Conservation (phyloP, 2,797 vertebrate genomes). For the Dryobates pubescens region DNA sequence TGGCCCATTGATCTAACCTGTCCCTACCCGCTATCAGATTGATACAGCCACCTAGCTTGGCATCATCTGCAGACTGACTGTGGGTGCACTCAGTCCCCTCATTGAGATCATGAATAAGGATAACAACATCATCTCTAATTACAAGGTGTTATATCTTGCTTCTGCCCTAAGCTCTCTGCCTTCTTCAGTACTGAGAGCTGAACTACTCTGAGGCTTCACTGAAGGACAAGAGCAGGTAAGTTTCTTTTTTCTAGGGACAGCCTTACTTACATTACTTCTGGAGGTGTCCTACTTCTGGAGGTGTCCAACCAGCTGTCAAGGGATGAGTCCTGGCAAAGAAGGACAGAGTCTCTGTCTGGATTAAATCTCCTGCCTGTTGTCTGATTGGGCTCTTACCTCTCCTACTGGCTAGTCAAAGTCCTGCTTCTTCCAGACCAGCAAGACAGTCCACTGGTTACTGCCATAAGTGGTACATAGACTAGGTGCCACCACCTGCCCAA, state of each 20-base stretch:
- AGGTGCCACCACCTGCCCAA: background rate
- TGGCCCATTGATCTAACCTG: too few species aligned
- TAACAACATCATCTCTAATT: background rate
- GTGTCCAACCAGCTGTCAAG: background rate
- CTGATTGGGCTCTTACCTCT: background rate
- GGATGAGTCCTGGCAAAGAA: background rate
- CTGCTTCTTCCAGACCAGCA: background rate
- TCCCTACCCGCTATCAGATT: too few species aligned
- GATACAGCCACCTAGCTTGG: too few species aligned
- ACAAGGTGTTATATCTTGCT: rapidly evolving
- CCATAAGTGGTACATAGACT: rapidly evolving
- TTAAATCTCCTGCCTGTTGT: rapidly evolving
- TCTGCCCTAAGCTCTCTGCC: background rate
- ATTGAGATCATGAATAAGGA: too few species aligned
- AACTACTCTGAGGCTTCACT: background rate
- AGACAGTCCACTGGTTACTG: background rate
- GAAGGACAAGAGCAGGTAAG: background rate
- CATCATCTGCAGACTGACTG: too few species aligned
- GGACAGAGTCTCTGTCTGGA: rapidly evolving
- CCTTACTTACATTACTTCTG: background rate
- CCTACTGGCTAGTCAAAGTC: rapidly evolving
- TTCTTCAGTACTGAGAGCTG: rapidly evolving
- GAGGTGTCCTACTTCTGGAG: background rate
- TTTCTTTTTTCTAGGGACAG: background rate
- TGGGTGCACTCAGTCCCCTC: too few species aligned